A percentile compares a stretch with the other conserved stretches of the same genome.
phyloP scores from a whole-genome alignment of 2,797 vertebrate genomes.

The Sebastes cheni region DNA sequence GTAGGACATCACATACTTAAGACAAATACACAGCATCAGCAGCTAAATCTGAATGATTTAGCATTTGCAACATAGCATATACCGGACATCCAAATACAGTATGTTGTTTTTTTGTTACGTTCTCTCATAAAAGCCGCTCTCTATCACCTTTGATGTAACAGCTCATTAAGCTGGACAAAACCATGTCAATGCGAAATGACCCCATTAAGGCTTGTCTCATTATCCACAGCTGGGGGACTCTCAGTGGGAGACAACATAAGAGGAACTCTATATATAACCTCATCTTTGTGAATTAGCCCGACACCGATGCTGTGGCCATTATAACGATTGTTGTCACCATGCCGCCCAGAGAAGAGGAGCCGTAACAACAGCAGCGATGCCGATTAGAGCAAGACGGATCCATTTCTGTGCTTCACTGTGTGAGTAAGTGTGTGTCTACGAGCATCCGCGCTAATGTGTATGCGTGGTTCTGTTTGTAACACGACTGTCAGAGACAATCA shows the following conservation, averaged over 20 bases:
- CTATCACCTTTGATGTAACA: slow-evolving; percentile 73
- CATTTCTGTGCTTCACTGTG: slow-evolving; percentile 48
- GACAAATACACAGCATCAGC: slow-evolving; percentile 8
- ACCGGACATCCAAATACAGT: slow-evolving; percentile 46
- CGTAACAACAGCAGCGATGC: slow-evolving; percentile 46
- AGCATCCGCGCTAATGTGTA: slow-evolving; percentile 12
- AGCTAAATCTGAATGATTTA: slow-evolving; percentile 23
- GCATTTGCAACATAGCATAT: slow-evolving; percentile 11
- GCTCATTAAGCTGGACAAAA: slow-evolving; percentile 75
- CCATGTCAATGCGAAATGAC: slow-evolving; percentile 72
- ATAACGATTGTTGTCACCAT: slow-evolving; percentile 65
- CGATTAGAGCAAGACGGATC: slow-evolving; percentile 56
- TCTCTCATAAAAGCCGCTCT: slow-evolving; percentile 56
- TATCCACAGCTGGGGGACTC: slow-evolving; percentile 71
- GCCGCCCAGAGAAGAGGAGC: slow-evolving; percentile 44
- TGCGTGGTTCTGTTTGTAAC: slow-evolving; percentile 19
- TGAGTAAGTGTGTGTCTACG: slow-evolving; percentile 3
- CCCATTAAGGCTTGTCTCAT: slow-evolving; percentile 75
- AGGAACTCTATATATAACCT: slow-evolving; percentile 70
- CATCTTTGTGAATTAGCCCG: slow-evolving; percentile 70
- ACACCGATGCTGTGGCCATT: slow-evolving; percentile 54
- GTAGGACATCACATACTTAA: neutral
- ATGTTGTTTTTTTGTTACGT: slow-evolving; percentile 35
- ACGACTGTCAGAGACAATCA: slow-evolving; percentile 40
- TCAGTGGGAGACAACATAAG: slow-evolving; percentile 69